These are phyloP conservation scores for Pseudeuparius sepicola DNA, from an alignment of 2,888 invertebrate genomes.

Conservation along the genomic window DNA sequence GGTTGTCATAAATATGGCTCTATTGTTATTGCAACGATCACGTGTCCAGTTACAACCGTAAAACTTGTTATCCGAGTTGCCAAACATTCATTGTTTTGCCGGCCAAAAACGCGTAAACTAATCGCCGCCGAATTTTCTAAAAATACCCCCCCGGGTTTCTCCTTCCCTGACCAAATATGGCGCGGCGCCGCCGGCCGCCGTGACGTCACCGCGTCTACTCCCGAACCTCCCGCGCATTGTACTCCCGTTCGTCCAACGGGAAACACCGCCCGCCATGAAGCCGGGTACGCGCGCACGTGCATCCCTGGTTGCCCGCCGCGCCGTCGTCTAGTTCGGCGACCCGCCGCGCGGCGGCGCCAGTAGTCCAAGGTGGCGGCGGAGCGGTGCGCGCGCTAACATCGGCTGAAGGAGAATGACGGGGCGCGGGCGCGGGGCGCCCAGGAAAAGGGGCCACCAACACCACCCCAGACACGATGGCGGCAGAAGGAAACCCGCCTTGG, in stretches of 20 bases:
- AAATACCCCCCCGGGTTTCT: conserved; percentile 4
- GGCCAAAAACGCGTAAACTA: no score
- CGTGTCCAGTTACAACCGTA: no score
- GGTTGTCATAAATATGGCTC: no score
- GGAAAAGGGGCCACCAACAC: conserved; percentile 65
- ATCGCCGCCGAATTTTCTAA: no score
- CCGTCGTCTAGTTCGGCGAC: conserved; percentile 12
- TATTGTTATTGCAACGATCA: no score
- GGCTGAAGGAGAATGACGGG: conserved; percentile 41
- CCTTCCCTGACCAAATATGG: conserved; percentile 17
- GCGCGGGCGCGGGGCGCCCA: conserved; percentile 56
- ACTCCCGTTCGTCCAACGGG: no score
- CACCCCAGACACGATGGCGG: conserved; percentile 54
- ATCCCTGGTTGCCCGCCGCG: conserved; percentile 1
- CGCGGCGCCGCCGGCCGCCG: conserved; percentile 14
- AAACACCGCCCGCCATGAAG: no score
- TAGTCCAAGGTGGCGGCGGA: conserved; percentile 50
- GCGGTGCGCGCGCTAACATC: conserved; percentile 38
- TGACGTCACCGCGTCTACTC: conserved; percentile 15
- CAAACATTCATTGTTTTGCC: no score
- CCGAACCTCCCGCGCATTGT: no score
- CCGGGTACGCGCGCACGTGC: no score
- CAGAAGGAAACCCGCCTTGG: conserved; percentile 45
- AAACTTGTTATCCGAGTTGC: no score
- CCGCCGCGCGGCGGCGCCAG: conserved; percentile 8